phyloP scores from a whole-genome alignment of 2,113 vertebrate species.

The Ivindomyrus marchei region DNA sequence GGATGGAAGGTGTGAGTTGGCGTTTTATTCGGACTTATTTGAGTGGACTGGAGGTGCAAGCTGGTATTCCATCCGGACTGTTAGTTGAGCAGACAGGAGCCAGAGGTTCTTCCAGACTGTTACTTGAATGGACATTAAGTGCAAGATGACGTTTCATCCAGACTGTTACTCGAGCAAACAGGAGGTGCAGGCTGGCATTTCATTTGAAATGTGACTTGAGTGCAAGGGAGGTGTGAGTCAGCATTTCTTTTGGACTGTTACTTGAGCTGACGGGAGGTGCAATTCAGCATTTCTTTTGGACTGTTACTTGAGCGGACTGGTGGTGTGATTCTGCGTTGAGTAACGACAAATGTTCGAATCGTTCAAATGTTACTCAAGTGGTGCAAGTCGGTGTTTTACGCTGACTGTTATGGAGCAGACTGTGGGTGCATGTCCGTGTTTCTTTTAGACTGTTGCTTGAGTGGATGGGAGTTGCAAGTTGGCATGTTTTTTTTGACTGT shows the following conservation, averaged over 20 bases:
- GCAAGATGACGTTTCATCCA: neutral
- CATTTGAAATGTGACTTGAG: neutral
- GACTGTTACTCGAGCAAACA: neutral
- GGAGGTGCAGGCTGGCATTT: neutral
- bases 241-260: no score
- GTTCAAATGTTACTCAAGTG: no score
- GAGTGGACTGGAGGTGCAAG: neutral
- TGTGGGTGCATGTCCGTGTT: no score
- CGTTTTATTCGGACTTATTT: neutral
- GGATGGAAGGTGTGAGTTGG: neutral
- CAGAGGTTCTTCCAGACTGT: neutral
- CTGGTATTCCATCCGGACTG: neutral
- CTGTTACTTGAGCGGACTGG: neutral
- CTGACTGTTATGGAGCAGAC: no score
- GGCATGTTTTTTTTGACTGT: no score
- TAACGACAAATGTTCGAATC: no score
- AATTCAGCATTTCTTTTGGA: no score
- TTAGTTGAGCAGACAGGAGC: neutral
- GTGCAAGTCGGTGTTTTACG: no score
- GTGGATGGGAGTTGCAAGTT: no score
- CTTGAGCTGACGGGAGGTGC: no score
- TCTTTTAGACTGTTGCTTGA: no score
- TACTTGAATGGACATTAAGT: neutral
- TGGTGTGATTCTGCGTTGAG: neutral
- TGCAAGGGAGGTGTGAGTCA: no score